Evolutionary conservation across 2,888 invertebrate genomes (phyloP).

Genomic region (Euclidia mi): DNA sequence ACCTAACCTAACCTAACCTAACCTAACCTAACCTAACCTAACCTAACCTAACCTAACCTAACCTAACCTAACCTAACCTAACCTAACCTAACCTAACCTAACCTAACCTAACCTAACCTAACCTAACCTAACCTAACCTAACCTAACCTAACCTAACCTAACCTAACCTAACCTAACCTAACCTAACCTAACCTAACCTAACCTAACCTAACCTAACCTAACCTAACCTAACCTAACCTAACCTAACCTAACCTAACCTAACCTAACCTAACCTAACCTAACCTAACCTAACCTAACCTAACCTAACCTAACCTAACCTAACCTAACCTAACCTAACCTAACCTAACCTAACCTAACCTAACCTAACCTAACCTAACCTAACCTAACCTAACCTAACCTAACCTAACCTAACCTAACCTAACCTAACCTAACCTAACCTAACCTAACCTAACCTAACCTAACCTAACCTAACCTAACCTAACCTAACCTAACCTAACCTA

Average conservation of each 20-base stretch:
- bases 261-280: constrained; percentile 19
- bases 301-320: constrained; percentile 21
- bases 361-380: constrained; percentile 19
- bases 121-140: constrained; percentile 19
- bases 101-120: constrained; percentile 20
- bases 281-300: constrained; percentile 19
- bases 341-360: constrained; percentile 15
- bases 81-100: constrained; percentile 18
- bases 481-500: constrained; percentile 13
- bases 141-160: constrained; percentile 20
- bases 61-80: constrained; percentile 19
- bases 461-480: constrained; percentile 16
- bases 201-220: constrained; percentile 21
- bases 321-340: constrained; percentile 19
- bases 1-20: constrained; percentile 19
- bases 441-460: constrained; percentile 22
- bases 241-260: constrained; percentile 18
- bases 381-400: constrained; percentile 24
- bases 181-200: constrained; percentile 22
- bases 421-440: constrained; percentile 22
- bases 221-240: constrained; percentile 17
- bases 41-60: constrained; percentile 20
- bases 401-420: constrained; percentile 23
- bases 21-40: constrained; percentile 20
- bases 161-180: constrained; percentile 19